Evolutionary conservation across 2,797 vertebrate genomes (phyloP).

Genomic region (Lophius americanus): DNA sequence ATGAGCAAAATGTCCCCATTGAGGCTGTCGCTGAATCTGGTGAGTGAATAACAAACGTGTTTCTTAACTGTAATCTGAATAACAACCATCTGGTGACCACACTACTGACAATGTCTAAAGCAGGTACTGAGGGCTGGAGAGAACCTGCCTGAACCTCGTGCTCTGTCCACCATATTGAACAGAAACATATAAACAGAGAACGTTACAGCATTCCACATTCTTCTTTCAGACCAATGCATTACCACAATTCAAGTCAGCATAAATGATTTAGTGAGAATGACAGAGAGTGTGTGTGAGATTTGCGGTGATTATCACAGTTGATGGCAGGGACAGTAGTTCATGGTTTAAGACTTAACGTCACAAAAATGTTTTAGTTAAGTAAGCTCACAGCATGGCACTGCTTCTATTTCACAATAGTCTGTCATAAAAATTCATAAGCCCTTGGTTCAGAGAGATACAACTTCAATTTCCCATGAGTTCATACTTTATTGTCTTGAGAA

Average conservation of each 20-base stretch:
- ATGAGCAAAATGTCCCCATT: constrained; percentile 95
- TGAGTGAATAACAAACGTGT: constrained; percentile 68
- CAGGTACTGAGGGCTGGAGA: background rate
- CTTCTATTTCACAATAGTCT: constrained; percentile 17
- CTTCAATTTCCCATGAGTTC: too few species aligned
- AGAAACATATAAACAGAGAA: constrained; percentile 31
- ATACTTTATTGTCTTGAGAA: too few species aligned
- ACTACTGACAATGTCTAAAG: background rate
- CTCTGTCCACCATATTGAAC: constrained; percentile 22
- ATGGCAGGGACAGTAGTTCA: constrained; percentile 19
- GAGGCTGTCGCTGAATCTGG: constrained; percentile 98
- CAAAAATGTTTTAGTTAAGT: constrained; percentile 23
- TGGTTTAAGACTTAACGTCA: constrained; percentile 8
- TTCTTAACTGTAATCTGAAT: constrained; percentile 1
- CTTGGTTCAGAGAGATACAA: background rate
- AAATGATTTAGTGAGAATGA: constrained; percentile 68
- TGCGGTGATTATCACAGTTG: constrained; percentile 49
- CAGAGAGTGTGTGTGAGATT: constrained; percentile 39
- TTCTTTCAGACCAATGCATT: constrained; percentile 47
- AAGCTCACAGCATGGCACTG: background rate
- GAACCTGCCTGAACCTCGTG: background rate
- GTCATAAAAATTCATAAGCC: background rate
- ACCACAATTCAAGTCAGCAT: constrained; percentile 76
- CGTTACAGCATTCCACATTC: constrained; percentile 56
- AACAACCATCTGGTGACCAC: background rate